These are phyloP conservation scores for Megaleporinus macrocephalus DNA, from an alignment of 2,113 vertebrate species.

Conservation along the genomic window DNA sequence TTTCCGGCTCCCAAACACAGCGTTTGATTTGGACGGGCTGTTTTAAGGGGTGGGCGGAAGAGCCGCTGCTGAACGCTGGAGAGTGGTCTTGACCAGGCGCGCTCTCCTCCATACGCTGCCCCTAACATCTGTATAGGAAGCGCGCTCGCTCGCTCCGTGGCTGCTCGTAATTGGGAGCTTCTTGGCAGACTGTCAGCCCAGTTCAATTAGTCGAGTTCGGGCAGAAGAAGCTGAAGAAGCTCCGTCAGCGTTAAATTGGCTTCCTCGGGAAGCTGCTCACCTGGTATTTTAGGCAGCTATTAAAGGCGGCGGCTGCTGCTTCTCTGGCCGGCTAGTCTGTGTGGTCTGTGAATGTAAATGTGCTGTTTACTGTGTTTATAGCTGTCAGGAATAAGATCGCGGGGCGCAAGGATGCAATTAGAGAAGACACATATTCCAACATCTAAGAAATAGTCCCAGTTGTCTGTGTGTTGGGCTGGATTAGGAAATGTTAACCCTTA, in stretches of 20 bases:
- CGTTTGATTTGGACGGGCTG: not conserved
- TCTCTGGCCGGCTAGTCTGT: not conserved
- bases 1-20: not conserved
- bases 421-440: not conserved
- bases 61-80: not conserved
- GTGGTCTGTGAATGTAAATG: conserved; percentile 6
- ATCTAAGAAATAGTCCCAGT: not conserved
- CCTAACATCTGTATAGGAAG: conserved; percentile 41
- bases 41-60: not conserved
- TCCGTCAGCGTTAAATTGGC: conserved; percentile 49
- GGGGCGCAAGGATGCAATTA: not conserved
- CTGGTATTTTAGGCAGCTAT: conserved; percentile 15
- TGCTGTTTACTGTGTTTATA: conserved; percentile 14
- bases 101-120: conserved; percentile 11
- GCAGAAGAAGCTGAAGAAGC: conserved; percentile 11
- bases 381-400: conserved; percentile 25
- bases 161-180: conserved; percentile 47
- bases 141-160: not conserved
- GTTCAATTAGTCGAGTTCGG: conserved; percentile 51
- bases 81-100: conserved; percentile 20
- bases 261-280: conserved; percentile 16
- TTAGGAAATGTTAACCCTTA: not conserved
- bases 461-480: not conserved
- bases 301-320: not conserved
- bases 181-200: conserved; percentile 50